These are phyloP conservation scores for Anser brachyrhynchus DNA, from an alignment of 2,113 vertebrate species.

Conservation along the genomic window DNA sequence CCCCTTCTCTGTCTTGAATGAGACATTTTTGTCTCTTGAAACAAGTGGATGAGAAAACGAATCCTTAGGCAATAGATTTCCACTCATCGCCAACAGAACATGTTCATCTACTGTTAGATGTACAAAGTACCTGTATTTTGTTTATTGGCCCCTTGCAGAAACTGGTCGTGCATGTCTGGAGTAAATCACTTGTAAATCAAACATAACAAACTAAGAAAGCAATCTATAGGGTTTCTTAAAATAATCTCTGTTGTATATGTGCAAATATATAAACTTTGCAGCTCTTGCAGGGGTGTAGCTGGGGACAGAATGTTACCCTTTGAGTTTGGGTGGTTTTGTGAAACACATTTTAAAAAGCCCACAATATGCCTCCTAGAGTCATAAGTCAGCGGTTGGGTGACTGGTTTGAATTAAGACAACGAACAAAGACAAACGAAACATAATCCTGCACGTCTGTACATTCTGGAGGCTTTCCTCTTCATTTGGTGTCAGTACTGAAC, in stretches of 20 bases:
- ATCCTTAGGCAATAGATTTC: background rate
- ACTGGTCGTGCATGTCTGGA: background rate
- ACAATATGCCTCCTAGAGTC: conserved; percentile 18
- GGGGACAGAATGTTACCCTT: conserved; percentile 38
- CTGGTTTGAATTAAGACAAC: conserved; percentile 59
- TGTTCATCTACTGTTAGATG: background rate
- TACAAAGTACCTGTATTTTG: background rate
- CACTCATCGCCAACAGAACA: background rate
- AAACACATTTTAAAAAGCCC: conserved; percentile 16
- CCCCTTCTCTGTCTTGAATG: background rate
- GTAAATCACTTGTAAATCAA: background rate
- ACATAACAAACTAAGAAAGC: background rate
- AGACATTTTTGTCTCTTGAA: conserved; percentile 3
- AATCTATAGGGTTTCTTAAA: background rate
- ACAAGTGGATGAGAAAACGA: background rate
- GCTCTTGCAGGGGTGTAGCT: conserved; percentile 18
- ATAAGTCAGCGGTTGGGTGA: background rate
- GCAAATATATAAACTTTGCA: background rate
- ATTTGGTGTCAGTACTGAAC: conserved; percentile 61
- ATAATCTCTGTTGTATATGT: background rate
- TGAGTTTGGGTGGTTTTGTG: conserved; percentile 47
- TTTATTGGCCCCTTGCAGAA: background rate
- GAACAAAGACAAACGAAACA: conserved; percentile 64
- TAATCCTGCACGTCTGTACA: conserved; percentile 57
- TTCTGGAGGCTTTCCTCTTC: conserved; percentile 57